Evolutionary conservation across 2,113 vertebrate species (phyloP), one percentile per base, ranked within the genome.

Genomic region (Varanus salvator): DNA sequence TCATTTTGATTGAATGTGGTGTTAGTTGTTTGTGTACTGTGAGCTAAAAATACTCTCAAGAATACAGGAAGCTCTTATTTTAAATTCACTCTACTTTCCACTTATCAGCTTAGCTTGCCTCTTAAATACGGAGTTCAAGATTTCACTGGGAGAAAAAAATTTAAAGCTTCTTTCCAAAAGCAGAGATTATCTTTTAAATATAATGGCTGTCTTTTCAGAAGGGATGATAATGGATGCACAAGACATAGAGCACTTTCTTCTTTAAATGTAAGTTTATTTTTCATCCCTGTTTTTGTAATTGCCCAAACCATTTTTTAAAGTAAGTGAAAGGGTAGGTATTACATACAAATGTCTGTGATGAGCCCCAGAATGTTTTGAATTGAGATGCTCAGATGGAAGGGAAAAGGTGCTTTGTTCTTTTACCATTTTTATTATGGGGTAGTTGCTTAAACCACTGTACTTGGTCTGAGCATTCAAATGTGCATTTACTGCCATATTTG

Each of bases 131-230:
- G 89, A 92, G n/a, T 92, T 92, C 34, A 88, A 93, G 94, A 91
- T 89, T 93, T 94, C 91, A 93, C 90, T 60, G 34, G 44, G n/a
- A 77, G 92, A 86, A 91, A 94, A 77, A 90, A 77, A 29, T 91
- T 85, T 68, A 94, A 95, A 96, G 91, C 95, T 91, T 94, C 94
- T 95, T 95, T 95, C 27, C 69, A 93, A 93, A 94, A 94, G 95
- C 94, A 93, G 91, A 92, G 93, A 95, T 96, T 94, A 96, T 95
- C 93, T 96, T 94, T 94, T 91, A 95, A 94, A 94, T 84, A 89
- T 93, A 95, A 95, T 89, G 72, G 88, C 68, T 72, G 82, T 78
- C 74, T 85, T 75, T 85, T 85, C n/a, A 80, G 60, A 80, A 85
- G 77, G 94, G 90, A 88, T 92, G 94, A 95, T 94, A 95, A 92